Conservation (phyloP, 2,888 invertebrate species). For the Andrena trimmerana region DNA sequence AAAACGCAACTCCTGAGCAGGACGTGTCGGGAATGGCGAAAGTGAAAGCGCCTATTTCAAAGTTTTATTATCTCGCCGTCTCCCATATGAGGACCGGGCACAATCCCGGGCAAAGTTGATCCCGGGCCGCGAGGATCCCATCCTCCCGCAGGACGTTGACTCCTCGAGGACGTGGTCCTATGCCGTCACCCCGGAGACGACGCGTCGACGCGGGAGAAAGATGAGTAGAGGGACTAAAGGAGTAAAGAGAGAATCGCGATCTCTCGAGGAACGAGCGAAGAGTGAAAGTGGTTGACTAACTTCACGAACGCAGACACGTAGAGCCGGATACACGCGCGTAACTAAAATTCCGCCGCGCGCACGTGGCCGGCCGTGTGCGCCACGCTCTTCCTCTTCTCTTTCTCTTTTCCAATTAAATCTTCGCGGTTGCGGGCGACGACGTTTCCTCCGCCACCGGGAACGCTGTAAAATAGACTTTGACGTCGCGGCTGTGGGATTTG, state of each 20-base stretch:
- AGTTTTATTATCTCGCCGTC: slow-evolving; percentile 19
- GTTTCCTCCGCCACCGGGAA: neutral
- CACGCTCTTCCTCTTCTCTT: neutral
- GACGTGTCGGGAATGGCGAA: slow-evolving; percentile 30
- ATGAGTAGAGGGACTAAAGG: slow-evolving; percentile 19
- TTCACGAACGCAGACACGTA: slow-evolving; percentile 64
- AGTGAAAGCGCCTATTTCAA: slow-evolving; percentile 51
- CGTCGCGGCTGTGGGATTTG: neutral
- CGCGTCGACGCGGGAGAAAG: slow-evolving; percentile 3
- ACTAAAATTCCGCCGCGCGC: slow-evolving; percentile 57
- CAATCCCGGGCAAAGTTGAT: neutral
- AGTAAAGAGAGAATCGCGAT: slow-evolving; percentile 68
- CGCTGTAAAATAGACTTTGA: neutral
- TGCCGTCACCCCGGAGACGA: neutral
- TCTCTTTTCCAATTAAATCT: neutral
- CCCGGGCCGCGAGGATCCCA: neutral
- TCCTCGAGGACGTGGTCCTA: neutral
- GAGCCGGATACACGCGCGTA: slow-evolving; percentile 64
- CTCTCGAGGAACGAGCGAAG: slow-evolving; percentile 72
- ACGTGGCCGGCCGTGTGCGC: slow-evolving; percentile 28
- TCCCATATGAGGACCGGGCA: neutral
- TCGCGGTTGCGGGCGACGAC: neutral
- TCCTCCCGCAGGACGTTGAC: neutral
- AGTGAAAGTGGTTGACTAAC: slow-evolving; percentile 80
- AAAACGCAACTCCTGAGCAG: slow-evolving; percentile 24